Evolutionary conservation across 2,113 vertebrate genomes (phyloP).

Genomic region (Arizona elegans): DNA sequence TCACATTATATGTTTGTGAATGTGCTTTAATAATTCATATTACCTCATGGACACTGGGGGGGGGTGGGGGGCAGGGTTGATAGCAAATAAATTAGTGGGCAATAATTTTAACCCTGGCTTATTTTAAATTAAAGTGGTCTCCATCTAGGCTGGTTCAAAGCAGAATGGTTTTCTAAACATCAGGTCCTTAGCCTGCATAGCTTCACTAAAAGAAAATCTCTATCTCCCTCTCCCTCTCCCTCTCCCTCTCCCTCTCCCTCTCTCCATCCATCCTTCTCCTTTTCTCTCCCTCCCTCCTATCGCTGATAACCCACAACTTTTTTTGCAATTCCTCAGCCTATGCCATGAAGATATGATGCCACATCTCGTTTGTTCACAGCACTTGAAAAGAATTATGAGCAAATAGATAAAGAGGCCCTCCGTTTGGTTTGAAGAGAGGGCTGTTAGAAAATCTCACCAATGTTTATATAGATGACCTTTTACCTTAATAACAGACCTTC

Average conservation of each 20-base stretch:
- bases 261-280: too few species aligned
- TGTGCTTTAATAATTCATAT: neutral
- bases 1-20: neutral
- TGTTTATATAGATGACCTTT: slow-evolving; percentile 42
- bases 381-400: slow-evolving; percentile 15
- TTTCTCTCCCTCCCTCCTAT: neutral
- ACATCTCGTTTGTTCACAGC: slow-evolving; percentile 16
- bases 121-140: fast-evolving
- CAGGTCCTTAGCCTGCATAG: neutral
- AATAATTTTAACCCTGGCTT: neutral
- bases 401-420: slow-evolving; percentile 5
- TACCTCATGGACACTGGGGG: neutral
- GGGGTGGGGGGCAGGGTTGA: neutral
- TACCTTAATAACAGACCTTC: slow-evolving; percentile 34
- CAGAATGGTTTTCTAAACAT: neutral
- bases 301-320: neutral
- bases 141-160: neutral
- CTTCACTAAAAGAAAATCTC: neutral
- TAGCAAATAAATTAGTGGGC: neutral
- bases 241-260: too few species aligned
- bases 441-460: slow-evolving; percentile 33
- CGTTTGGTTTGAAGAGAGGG: slow-evolving; percentile 22
- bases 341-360: neutral
- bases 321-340: neutral
- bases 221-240: neutral